Base-by-base conservation (phyloP, 1,140 invertebrate species). In the Bombus affinis region DNA sequence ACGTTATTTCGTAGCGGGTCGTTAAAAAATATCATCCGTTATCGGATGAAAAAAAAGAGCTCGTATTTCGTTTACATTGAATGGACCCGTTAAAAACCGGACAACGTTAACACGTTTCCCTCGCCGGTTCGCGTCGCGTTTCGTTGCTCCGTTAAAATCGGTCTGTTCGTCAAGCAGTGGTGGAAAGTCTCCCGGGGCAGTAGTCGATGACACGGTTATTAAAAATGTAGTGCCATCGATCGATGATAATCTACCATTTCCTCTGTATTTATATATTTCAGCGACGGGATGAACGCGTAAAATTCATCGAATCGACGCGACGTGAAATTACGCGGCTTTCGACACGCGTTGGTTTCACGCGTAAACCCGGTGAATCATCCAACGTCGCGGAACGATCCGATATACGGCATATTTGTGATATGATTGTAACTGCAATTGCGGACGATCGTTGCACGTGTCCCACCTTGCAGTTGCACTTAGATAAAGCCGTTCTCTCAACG, bases 401-500 rank as follows among this genome's bases (percentile, higher is more conserved):
- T 35, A 39, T 47, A 22, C n/a, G 35, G 44, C 25, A 53, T 35
- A 42, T 79, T 62, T 25, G 44, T 3, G 15, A 2, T 9, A 28
- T 32, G 72, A 71, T 80, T 65, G 76, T 37, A 62, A 72, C 76
- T 44, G 75, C 22, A 42, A 77, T 68, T 42, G 62, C 74, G 12
- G 13, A 15, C 22, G 32, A 35, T 68, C n/a, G 28, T 57, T 42
- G 28, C 13, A 6, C 42, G 81, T 32, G 39, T 44, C 22, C 39
- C 32, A 44, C 12, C 28, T 25, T 42, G 25, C 59, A 6, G 15
- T 72, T 18, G 12, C 25, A 72, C 25, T 44, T 28, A 77, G 66
- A 86, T 86, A 83, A 68, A 91, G 78, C 65, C 76, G 83, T 90
- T 86, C 78, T 78, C 70, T n/a, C 10, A 28, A 39, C 39, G n/a